Evolutionary conservation across 2,888 invertebrate genomes (phyloP), one percentile per base, ranked within the genome.

Genomic region (Drosophila kanekoi): DNA sequence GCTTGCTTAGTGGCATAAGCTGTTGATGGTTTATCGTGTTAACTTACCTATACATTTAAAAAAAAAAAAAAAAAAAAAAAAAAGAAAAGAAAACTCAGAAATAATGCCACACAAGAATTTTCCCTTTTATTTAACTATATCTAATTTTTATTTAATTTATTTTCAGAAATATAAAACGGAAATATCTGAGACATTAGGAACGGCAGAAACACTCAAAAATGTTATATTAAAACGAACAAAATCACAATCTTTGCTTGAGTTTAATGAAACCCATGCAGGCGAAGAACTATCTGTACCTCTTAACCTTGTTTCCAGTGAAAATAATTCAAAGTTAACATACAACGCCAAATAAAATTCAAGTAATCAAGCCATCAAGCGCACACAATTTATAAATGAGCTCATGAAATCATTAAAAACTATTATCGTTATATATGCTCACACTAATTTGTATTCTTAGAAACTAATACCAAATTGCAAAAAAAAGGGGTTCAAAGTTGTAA

Each of bases 221-320:
- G 83, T 75, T 43, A 72, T 86, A 60, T 68, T 82, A 49, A 84
- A 76, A 77, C 72, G 83, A 65, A 77, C 81, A 57, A 87, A 90
- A 74, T 65, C 73, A 33, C 74, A 80, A 80, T 73, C 69, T 53
- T 79, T 84, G 57, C 66, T 79, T 62, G 81, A 77, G 58, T 70
- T 78, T 67, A 87, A 77, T 71, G 73, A 81, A 57, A 70, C 66
- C 60, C 72, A 80, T 64, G 77, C 84, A 72, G 75, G 72, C 65
- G 81, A 87, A 66, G 88, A 89, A 60, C 73, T 87, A 38, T 79
- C 86, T 64, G 83, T 86, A 73, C 90, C 88, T 77, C 89, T 89
- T 62, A 89, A 89, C 69, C 90, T 89, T 76, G 88, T 89, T 77
- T 89, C 88, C 85, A 89, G 88, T 90, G 88, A 90, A 75, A 90